These are phyloP conservation scores for Melanchra persicariae DNA, from an alignment of 2,888 invertebrate genomes.

Conservation along the genomic window DNA sequence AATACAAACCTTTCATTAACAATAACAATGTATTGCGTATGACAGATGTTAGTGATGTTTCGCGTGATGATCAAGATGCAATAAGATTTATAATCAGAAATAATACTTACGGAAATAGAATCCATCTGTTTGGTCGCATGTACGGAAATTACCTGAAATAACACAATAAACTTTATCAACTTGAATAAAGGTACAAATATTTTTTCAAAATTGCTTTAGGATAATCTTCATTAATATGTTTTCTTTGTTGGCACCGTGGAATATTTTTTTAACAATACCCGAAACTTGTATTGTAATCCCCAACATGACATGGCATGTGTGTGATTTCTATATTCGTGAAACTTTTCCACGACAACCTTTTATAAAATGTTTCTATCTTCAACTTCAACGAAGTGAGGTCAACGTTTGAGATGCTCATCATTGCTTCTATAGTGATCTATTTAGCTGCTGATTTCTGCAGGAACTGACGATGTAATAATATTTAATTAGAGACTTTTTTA, in stretches of 20 bases:
- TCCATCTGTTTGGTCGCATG: conserved; percentile 79
- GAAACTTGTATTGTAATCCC: conserved; percentile 32
- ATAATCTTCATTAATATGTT: not conserved
- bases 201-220: not conserved
- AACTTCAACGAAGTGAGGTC: conserved; percentile 42
- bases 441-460: conserved; percentile 28
- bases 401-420: conserved; percentile 43
- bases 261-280: conserved; percentile 32
- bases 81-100: conserved; percentile 59
- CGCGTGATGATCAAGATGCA: conserved; percentile 53
- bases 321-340: conserved; percentile 63
- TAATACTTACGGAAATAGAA: conserved; percentile 81
- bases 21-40: conserved; percentile 49
- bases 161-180: conserved; percentile 63
- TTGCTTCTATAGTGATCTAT: conserved; percentile 33
- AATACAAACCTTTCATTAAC: conserved; percentile 51
- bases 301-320: conserved; percentile 53
- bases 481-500: not conserved
- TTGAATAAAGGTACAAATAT: not conserved
- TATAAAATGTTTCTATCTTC: conserved; percentile 41
- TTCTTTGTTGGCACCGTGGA: conserved; percentile 22
- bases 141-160: conserved; percentile 86
- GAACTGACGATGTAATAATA: not conserved
- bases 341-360: conserved; percentile 66
- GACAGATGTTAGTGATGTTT: conserved; percentile 55